phyloP scores from a whole-genome alignment of 2,113 vertebrate genomes.

The Brienomyrus longianalis region DNA sequence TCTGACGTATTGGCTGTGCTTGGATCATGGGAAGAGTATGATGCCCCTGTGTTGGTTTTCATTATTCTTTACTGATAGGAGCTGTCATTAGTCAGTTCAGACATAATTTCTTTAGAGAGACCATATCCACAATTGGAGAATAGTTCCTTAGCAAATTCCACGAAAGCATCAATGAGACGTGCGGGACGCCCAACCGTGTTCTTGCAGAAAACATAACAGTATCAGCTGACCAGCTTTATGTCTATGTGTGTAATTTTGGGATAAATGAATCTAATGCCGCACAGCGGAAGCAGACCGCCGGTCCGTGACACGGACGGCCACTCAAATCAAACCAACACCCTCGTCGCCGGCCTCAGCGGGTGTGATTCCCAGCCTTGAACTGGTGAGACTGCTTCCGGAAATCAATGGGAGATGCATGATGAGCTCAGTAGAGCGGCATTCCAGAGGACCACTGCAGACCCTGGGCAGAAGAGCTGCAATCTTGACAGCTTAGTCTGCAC shows the following conservation, averaged over 20 bases:
- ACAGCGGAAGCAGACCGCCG: not conserved
- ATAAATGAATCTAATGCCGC: not conserved
- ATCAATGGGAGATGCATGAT: not conserved
- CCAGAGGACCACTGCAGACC: not conserved
- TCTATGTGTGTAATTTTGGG: not conserved
- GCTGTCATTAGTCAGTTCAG: not conserved
- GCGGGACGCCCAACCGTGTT: not conserved
- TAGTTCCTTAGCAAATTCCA: not conserved
- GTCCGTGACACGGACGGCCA: not conserved
- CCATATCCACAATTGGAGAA: not conserved
- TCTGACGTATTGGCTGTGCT: not conserved
- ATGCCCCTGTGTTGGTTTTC: not conserved
- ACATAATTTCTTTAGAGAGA: not conserved
- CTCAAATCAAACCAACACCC: not conserved
- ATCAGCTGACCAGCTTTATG: not conserved
- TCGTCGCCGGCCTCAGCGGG: not conserved
- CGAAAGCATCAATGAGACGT: not conserved
- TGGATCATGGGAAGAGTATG: not conserved
- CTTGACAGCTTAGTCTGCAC: not conserved
- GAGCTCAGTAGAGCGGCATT: not conserved
- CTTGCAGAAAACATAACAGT: not conserved
- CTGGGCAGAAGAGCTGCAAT: not conserved
- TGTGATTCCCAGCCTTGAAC: not conserved
- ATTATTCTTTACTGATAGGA: not conserved
- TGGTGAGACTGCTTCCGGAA: not conserved